Percentiles rank a stretch among this genome's conserved stretches.
Evolutionary conservation across 2,797 vertebrate species (phyloP).

Genomic region (Oreortyx pictus): DNA sequence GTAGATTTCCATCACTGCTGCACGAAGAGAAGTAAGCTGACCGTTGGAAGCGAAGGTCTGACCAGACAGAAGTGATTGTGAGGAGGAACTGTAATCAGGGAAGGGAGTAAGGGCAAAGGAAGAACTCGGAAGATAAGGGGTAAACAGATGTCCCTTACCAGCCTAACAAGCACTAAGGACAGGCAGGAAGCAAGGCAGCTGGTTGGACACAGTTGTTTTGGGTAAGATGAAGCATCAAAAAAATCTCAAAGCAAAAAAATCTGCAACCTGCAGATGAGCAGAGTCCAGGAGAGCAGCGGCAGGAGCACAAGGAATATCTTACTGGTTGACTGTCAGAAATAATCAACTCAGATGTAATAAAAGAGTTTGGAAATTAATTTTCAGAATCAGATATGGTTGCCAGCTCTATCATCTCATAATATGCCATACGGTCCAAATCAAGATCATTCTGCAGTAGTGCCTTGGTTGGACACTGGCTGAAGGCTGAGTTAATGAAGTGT

Average conservation of each 20-base stretch:
- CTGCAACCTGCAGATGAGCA: background rate
- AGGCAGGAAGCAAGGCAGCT: background rate
- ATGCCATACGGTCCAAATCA: background rate
- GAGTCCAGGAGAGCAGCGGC: background rate
- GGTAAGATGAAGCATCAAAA: background rate
- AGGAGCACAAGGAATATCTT: background rate
- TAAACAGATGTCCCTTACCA: background rate
- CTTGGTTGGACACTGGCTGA: background rate
- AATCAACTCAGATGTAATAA: background rate
- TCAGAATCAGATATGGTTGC: background rate
- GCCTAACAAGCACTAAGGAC: background rate
- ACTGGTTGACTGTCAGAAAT: background rate
- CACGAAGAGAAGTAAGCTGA: background rate
- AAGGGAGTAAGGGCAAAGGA: background rate
- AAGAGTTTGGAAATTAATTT: slow-evolving; percentile 22
- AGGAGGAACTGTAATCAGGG: background rate
- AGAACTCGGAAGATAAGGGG: background rate
- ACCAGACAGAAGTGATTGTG: background rate
- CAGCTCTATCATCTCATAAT: background rate
- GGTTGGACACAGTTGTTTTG: background rate
- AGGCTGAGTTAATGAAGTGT: background rate
- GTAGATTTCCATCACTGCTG: background rate
- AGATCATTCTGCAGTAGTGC: background rate
- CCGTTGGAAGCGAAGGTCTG: background rate
- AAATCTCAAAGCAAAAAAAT: background rate